Base-by-base conservation (phyloP, 2,888 invertebrate species). In the Ariolimax columbianus region DNA sequence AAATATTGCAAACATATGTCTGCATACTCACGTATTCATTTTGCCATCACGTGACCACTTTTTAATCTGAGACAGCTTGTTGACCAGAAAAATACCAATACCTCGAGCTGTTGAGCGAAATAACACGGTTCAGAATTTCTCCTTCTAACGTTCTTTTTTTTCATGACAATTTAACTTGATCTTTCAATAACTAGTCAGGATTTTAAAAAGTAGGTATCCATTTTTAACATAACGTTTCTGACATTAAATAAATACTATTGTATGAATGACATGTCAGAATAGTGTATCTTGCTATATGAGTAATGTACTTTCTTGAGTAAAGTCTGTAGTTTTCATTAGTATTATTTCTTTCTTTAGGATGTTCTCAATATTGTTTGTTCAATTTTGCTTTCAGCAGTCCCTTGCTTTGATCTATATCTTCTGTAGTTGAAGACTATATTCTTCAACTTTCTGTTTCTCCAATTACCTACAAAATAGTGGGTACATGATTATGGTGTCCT, bases 11-110 rank as follows among this genome's bases (percentile, higher is more conserved):
- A 63, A n/a, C 98, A 43, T n/a, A 30, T 47, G 11, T 1, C 7
- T 43, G 30, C 17, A 33, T 51, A 81, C 75, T 68, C 59, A 81
- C 68, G 91, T 91, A 90, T 90, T 93, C 40, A 92, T 93, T 89
- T 93, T 94, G 87, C 93, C 93, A 88, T 94, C 94, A 63, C 93
- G 87, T 11, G 94, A 94, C 95, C 95, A 95, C 87, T 94, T 94
- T 89, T 98, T 98, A 86, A 98, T 95, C 95, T 98, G 98, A 4
- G 98, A 98, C 86, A 98, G 95, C 95, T 98, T 98, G 94, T 98
- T 98, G 90, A 99, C 98, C 84, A 98, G 95, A 94, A 98, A 98
- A 92, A 99, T 98, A 66, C 98, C 94, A 88, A 94, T 93, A 33
- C 98, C 94, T 88, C 95, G 92, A 0, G 98, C 95, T 94, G 89